Evolutionary conservation across 1,140 invertebrate species (phyloP), one percentile per base, ranked within the genome.

Genomic region (Dufourea novaeangliae): DNA sequence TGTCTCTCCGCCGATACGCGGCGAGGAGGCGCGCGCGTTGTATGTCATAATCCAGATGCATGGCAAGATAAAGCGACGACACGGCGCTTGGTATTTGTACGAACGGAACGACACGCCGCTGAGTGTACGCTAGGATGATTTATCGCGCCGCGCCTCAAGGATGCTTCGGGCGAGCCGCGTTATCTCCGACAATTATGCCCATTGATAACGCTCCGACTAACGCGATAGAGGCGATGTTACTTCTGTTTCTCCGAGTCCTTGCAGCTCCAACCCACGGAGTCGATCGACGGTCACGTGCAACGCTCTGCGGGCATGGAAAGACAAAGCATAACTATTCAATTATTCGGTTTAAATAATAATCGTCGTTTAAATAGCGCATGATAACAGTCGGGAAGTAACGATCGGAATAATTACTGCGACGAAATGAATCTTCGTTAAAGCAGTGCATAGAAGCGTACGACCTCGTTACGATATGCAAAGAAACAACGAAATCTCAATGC

Each of bases 111-210:
- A 44, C 37, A 44, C 34, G 44, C 74, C 22, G 54, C 44, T 14
- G 17, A 20, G 29, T 61, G 37, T 61, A 62, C n/a, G 54, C 63
- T 62, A 22, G 67, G 34, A 56, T 52, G 81, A 76, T 75, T 67
- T 57, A 75, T 68, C 54, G 66, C 20, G 6, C 10, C 27, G 8
- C 34, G 71, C 62, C 22, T 39, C 70, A 77, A 69, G 68, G 22
- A 62, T 44, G 59, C 32, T 29, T 32, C 41, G 44, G 22, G 32
- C 80, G 66, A 46, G 50, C 68, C 72, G 61, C 59, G 34, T 56
- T 63, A 50, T 83, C 81, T 52, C 44, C 68, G 80, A 56, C 74
- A 78, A 83, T 82, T 78, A 82, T 68, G 63, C 54, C 61, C 67
- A 29, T 41, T 66, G 81, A 83, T 82, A 78, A 17, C 27, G 27